Conservation (phyloP, 2,113 vertebrate genomes). For the Anoura caudifer region DNA sequence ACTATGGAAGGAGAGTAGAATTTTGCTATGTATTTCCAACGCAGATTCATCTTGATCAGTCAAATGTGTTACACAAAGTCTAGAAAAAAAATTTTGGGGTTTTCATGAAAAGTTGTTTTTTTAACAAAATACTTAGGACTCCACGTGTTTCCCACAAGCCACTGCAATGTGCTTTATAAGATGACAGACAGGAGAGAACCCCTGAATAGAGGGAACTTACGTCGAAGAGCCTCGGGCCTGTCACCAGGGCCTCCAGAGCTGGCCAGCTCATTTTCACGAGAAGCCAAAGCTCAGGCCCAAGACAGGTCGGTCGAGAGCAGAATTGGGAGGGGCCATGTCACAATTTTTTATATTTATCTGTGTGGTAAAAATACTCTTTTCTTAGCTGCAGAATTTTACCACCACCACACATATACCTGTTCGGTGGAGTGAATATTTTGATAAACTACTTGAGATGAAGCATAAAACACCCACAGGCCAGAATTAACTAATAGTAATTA, state of each 20-base stretch:
- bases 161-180: background rate
- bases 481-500: background rate
- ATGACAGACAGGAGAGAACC: background rate
- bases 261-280: background rate
- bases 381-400: background rate
- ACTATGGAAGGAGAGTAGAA: background rate
- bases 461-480: background rate
- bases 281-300: background rate
- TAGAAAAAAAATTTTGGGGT: background rate
- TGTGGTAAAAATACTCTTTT: background rate
- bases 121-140: background rate
- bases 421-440: background rate
- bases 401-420: background rate
- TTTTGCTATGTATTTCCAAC: background rate
- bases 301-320: background rate
- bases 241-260: background rate
- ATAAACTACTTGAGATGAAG: background rate
- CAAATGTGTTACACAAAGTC: background rate
- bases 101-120: background rate
- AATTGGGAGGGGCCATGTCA: background rate
- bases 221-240: background rate
- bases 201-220: background rate
- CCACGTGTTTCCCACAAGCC: background rate
- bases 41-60: background rate
- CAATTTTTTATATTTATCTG: background rate